These are phyloP conservation scores for Motacilla alba DNA, from an alignment of 2,113 vertebrate genomes.

Conservation along the genomic window DNA sequence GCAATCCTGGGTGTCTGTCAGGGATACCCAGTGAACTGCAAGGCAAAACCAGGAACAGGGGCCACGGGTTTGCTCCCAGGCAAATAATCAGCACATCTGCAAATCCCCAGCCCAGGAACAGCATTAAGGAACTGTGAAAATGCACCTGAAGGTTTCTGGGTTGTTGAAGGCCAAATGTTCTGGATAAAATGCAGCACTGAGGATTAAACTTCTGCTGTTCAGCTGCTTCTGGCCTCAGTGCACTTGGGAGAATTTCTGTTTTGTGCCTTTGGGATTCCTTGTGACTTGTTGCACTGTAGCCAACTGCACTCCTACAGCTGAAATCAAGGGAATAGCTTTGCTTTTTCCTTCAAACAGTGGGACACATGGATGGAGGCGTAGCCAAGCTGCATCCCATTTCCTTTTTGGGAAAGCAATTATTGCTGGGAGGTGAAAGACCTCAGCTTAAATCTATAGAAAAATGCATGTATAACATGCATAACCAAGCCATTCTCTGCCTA, in stretches of 20 bases:
- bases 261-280: neutral
- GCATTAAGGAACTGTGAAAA: neutral
- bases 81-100: neutral
- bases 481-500: neutral
- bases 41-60: neutral
- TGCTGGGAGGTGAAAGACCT: neutral
- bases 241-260: neutral
- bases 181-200: slow-evolving; percentile 28
- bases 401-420: neutral
- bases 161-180: slow-evolving; percentile 16
- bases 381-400: neutral
- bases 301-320: neutral
- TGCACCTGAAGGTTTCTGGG: slow-evolving; percentile 8
- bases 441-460: neutral
- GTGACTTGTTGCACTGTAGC: neutral
- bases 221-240: neutral
- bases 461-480: neutral
- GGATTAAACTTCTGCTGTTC: neutral
- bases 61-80: neutral
- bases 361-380: neutral
- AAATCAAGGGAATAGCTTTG: neutral
- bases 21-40: neutral
- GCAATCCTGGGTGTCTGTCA: neutral
- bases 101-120: neutral
- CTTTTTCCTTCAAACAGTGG: neutral